Percentiles rank a stretch among this genome's conserved stretches.
phyloP scores from a whole-genome alignment of 2,113 vertebrate genomes.

The Amphiprion ocellaris region DNA sequence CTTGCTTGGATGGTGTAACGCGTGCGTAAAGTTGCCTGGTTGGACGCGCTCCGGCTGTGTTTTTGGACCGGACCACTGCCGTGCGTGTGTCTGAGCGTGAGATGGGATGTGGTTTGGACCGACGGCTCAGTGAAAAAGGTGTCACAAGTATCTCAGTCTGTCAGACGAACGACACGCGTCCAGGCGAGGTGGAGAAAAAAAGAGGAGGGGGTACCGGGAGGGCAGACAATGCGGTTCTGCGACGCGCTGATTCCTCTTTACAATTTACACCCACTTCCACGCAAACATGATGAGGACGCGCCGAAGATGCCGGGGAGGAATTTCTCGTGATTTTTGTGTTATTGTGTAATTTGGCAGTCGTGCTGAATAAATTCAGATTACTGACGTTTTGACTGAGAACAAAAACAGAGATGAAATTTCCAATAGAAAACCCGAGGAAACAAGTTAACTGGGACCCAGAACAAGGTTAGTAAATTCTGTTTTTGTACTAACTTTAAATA shows the following conservation, averaged over 20 bases:
- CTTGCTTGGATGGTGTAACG: slow-evolving; percentile 7
- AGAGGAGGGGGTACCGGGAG: slow-evolving; percentile 34
- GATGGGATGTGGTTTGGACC: slow-evolving; percentile 58
- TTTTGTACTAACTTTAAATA: slow-evolving; percentile 25
- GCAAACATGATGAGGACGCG: slow-evolving; percentile 12
- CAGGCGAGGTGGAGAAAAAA: slow-evolving; percentile 46
- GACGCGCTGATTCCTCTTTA: slow-evolving; percentile 32
- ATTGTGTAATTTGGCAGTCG: slow-evolving; percentile 57
- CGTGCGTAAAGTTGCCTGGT: slow-evolving; percentile 66
- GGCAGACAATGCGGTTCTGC: slow-evolving; percentile 71
- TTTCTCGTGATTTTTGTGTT: slow-evolving; percentile 71
- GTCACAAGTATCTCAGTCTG: slow-evolving; percentile 53
- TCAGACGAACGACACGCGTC: slow-evolving; percentile 52
- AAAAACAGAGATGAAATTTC: slow-evolving; percentile 97
- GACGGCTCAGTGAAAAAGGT: slow-evolving; percentile 47
- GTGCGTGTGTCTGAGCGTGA: slow-evolving; percentile 20
- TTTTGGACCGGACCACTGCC: slow-evolving; percentile 50
- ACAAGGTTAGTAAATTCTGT: slow-evolving; percentile 90
- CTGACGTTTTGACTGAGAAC: slow-evolving; percentile 76
- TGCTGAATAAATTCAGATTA: slow-evolving; percentile 59
- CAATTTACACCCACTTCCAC: slow-evolving; percentile 27
- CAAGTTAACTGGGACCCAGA: slow-evolving; percentile 98
- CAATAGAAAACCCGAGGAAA: slow-evolving; percentile 96
- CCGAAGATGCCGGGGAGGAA: slow-evolving; percentile 41
- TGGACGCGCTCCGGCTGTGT: slow-evolving; percentile 32